phyloP scores from a whole-genome alignment of 2,113 vertebrate genomes.

The Argyrosomus japonicus region DNA sequence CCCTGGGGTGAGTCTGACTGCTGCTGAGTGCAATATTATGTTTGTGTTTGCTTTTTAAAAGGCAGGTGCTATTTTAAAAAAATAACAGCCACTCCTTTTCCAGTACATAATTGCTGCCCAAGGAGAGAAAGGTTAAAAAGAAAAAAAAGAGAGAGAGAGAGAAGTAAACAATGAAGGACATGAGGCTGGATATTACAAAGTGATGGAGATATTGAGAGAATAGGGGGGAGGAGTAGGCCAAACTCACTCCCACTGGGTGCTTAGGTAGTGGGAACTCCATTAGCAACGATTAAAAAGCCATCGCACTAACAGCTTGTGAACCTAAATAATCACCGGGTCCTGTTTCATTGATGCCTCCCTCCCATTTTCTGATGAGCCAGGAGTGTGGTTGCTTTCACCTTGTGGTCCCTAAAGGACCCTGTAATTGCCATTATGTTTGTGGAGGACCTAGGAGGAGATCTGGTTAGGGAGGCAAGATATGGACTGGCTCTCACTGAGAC shows the following conservation, averaged over 20 bases:
- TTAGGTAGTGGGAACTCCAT: slow-evolving; percentile 67
- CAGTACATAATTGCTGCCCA: slow-evolving; percentile 53
- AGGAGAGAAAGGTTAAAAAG: slow-evolving; percentile 17
- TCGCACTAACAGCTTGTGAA: slow-evolving; percentile 70
- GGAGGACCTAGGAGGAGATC: slow-evolving; percentile 23
- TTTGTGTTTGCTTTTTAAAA: slow-evolving; percentile 68
- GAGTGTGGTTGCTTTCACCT: slow-evolving; percentile 54
- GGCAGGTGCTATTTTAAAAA: slow-evolving; percentile 50
- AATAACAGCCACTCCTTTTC: slow-evolving; percentile 52
- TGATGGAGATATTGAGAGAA: slow-evolving; percentile 36
- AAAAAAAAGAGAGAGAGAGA: not conserved
- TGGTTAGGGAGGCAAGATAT: slow-evolving; percentile 19
- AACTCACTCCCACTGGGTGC: slow-evolving; percentile 61
- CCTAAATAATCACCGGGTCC: slow-evolving; percentile 67
- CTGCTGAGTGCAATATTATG: slow-evolving; percentile 63
- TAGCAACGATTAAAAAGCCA: slow-evolving; percentile 79
- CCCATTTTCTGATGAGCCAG: slow-evolving; percentile 65
- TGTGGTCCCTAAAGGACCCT: slow-evolving; percentile 38
- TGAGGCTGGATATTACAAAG: slow-evolving; percentile 25
- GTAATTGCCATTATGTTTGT: slow-evolving; percentile 41
- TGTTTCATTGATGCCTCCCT: slow-evolving; percentile 56
- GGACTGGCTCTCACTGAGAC: not conserved
- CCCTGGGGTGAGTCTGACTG: slow-evolving; percentile 54
- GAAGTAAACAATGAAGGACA: slow-evolving; percentile 28
- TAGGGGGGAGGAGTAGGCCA: slow-evolving; percentile 19